Conservation (phyloP, 2,113 vertebrate species). For the Solenodon paradoxus region DNA sequence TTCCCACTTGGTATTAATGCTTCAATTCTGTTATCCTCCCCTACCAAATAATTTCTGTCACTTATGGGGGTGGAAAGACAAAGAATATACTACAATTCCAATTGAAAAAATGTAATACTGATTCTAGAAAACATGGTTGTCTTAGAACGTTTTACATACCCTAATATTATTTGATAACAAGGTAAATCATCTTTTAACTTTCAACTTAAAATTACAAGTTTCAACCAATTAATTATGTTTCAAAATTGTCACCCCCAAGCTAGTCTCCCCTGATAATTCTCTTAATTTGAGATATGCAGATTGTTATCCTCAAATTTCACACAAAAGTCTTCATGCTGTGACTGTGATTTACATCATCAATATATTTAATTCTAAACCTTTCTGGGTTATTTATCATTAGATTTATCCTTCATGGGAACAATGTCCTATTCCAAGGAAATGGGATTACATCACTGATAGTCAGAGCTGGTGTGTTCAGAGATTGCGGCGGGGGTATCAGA, state of each 20-base stretch:
- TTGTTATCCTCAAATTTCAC: background rate
- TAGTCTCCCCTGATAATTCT: background rate
- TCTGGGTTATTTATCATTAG: background rate
- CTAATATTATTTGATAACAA: background rate
- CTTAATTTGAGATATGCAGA: background rate
- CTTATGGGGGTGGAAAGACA: background rate
- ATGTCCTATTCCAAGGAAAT: background rate
- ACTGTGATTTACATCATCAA: conserved; percentile 17
- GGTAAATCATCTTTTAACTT: background rate
- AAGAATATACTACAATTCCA: background rate
- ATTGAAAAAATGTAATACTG: background rate
- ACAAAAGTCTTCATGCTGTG: background rate
- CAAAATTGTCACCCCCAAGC: background rate
- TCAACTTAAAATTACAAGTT: background rate
- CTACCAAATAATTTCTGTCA: background rate
- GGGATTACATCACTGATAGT: background rate
- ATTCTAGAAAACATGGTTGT: background rate
- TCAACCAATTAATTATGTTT: background rate
- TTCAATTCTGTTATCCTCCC: background rate
- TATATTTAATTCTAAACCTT: background rate
- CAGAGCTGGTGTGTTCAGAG: background rate
- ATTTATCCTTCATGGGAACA: background rate
- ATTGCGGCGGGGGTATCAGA: background rate
- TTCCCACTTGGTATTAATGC: background rate
- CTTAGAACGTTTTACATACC: background rate